Percentiles rank a stretch among this genome's conserved stretches.
Evolutionary conservation across 2,113 vertebrate genomes (phyloP).

Genomic region (Gobio gobio): DNA sequence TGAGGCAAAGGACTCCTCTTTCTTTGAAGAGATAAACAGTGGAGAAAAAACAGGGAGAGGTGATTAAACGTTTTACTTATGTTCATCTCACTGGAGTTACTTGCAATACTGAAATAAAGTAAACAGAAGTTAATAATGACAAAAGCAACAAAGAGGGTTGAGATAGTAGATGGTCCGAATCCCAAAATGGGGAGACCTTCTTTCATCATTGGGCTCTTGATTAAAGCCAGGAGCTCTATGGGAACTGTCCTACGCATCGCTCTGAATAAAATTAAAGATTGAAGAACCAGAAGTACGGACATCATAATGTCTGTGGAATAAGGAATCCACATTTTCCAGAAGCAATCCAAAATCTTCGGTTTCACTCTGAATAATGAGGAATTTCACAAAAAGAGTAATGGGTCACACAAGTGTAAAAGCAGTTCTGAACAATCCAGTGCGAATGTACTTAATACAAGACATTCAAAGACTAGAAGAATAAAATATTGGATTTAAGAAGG

Average conservation of each 20-base stretch:
- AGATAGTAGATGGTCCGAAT: background rate
- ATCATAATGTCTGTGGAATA: background rate
- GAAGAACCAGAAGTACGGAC: background rate
- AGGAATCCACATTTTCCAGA: background rate
- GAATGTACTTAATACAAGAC: background rate
- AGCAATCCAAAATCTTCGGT: background rate
- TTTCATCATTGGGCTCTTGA: background rate
- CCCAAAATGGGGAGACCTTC: background rate
- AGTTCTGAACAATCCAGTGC: background rate
- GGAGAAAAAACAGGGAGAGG: constrained; percentile 62
- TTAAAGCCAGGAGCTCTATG: background rate
- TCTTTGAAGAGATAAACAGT: constrained; percentile 75
- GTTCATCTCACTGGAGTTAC: constrained; percentile 21
- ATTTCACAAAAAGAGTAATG: background rate
- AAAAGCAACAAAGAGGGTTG: constrained; percentile 21
- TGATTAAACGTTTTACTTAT: constrained; percentile 60
- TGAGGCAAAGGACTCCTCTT: constrained; percentile 69
- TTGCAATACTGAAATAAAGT: constrained; percentile 45
- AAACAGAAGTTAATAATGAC: constrained; percentile 45
- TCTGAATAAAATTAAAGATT: background rate
- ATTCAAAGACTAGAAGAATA: background rate
- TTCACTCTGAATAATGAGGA: background rate
- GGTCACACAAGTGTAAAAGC: background rate
- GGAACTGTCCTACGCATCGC: background rate
- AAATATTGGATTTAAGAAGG: background rate